phyloP scores from a whole-genome alignment of 2,888 invertebrate genomes.

The Trissonchulus latispiculum region DNA sequence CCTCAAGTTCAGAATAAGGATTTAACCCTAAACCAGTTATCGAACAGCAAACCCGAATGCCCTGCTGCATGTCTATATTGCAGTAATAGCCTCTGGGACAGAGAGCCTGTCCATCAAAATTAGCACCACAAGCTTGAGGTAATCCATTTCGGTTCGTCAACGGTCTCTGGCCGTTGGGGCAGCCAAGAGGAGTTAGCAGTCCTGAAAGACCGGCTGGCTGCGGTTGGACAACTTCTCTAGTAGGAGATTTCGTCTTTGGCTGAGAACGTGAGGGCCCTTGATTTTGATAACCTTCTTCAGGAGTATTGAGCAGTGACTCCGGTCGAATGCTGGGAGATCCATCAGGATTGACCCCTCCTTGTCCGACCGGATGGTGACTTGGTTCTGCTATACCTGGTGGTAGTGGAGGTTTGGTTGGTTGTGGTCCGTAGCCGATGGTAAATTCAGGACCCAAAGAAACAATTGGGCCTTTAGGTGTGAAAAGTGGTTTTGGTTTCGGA shows the following conservation, averaged over 20 bases:
- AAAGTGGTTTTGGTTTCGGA: neutral
- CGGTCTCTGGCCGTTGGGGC: slow-evolving; percentile 7
- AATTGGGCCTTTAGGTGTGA: neutral
- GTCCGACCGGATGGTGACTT: neutral
- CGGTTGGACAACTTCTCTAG: neutral
- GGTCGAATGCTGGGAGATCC: neutral
- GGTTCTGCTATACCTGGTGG: neutral
- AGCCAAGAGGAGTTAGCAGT: neutral
- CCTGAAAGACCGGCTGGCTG: neutral
- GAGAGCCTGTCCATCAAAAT: slow-evolving; percentile 40
- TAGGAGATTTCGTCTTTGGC: neutral
- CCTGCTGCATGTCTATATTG: slow-evolving; percentile 32
- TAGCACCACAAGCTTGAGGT: slow-evolving; percentile 34
- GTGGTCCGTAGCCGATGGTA: neutral
- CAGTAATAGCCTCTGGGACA: slow-evolving; percentile 41
- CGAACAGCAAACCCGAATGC: neutral
- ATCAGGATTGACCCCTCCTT: neutral
- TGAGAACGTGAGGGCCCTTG: neutral
- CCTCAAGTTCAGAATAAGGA: neutral
- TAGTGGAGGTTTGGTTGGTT: neutral
- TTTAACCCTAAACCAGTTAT: neutral
- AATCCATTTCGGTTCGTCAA: neutral
- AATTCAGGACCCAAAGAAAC: neutral
- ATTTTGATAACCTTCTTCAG: too few species aligned
- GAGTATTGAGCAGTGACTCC: neutral